Percentiles rank a stretch among this genome's conserved stretches.
phyloP scores from a whole-genome alignment of 1,140 invertebrate genomes.

The Globodera rostochiensis region DNA sequence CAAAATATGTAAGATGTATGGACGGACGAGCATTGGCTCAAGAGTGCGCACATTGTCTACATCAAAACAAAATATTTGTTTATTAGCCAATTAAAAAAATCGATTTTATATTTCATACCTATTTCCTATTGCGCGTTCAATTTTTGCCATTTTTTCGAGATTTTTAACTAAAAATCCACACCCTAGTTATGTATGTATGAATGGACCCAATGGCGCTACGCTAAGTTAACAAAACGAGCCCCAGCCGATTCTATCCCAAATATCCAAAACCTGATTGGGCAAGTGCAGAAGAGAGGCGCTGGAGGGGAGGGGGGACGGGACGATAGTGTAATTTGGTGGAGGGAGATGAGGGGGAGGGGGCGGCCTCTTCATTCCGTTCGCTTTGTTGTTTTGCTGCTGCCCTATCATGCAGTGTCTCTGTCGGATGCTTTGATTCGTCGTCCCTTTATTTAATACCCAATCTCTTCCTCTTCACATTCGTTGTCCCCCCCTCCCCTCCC shows the following conservation, averaged over 20 bases:
- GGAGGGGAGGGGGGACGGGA: neutral
- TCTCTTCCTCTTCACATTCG: neutral
- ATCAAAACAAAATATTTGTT: too few species aligned
- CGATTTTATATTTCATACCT: too few species aligned
- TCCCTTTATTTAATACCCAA: too few species aligned
- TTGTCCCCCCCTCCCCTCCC: neutral
- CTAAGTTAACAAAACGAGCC: neutral
- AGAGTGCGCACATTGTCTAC: too few species aligned
- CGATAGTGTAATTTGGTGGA: neutral
- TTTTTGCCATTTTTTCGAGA: too few species aligned
- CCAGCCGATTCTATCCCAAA: neutral
- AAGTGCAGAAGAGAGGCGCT: neutral
- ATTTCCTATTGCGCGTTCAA: too few species aligned
- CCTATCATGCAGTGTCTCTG: too few species aligned
- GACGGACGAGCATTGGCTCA: too few species aligned
- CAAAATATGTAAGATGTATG: neutral
- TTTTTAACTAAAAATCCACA: too few species aligned
- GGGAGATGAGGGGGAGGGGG: too few species aligned
- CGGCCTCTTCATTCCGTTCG: neutral
- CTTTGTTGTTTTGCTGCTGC: neutral
- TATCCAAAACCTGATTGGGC: neutral
- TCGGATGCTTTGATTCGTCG: too few species aligned
- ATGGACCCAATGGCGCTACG: neutral
- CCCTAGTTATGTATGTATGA: neutral
- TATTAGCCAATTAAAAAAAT: too few species aligned